Base-by-base conservation (phyloP, 92 coral and sea anemone species). In the Parazoanthus darwini region DNA sequence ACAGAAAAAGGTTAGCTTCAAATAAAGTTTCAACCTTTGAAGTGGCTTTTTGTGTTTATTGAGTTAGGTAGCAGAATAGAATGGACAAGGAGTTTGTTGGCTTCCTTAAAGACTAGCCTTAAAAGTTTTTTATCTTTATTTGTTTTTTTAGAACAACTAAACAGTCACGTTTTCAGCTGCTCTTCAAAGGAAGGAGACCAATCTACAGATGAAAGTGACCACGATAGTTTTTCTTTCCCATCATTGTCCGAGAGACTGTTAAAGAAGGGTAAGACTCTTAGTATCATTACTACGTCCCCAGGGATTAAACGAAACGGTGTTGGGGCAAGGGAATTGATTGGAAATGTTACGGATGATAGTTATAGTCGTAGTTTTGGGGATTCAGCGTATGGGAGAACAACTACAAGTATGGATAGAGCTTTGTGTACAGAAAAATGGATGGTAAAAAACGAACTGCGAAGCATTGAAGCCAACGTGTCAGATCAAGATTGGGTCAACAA, bases 171-270 rank as follows among this genome's bases (percentile, higher is more conserved):
- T 43, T n/a, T 35, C 23, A 72, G 26, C 13, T 38, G 59, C 38
- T 72, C 77, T 26, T 44, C 23, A 68, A 23, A 84, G 6, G 87
- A 5, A 29, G 75, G 25, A 35, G 29, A 36, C 42, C 56, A 4
- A 10, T 46, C 25, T 67, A 15, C 67, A 18, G 65, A 84, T 3
- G 46, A 71, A 43, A 46, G 20, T 35, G 87, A 84, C 44, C 26
- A 6, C 43, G 77, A 70, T 46, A 84, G 87, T 70, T 84, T 84
- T 3, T 35, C 66, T 18, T 84, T 84, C 23, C 87, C 87, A 44
- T 84, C 87, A 26, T 51, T 84, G 66, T 51, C 79, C 44, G 87
- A 84, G 23, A 71, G 87, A 48, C 79, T 84, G 8, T 70, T 67
- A 48, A 71, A 26, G 68, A 71, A 84, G 65, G 42, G 20, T 10